phyloP scores from a whole-genome alignment of 2,113 vertebrate genomes.

The Centropristis striata region DNA sequence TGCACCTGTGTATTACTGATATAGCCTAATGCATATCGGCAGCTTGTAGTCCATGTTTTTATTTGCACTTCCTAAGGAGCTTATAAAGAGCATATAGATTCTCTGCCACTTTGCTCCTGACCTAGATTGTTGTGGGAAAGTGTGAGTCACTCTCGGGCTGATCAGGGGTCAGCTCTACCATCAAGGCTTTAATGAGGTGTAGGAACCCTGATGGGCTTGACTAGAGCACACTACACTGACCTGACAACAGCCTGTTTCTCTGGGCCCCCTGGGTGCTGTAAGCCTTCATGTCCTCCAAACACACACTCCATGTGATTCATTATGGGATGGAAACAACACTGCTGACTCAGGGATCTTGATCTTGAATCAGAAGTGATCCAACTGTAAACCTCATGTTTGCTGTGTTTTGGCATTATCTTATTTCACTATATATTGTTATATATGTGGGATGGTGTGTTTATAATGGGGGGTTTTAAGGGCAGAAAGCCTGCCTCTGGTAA shows the following conservation, averaged over 20 bases:
- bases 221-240: conserved; percentile 19
- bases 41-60: too few relatives aligned
- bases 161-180: conserved; percentile 34
- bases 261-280: not conserved
- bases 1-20: too few relatives aligned
- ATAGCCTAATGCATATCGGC: too few relatives aligned
- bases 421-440: too few relatives aligned
- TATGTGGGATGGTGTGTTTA: not conserved
- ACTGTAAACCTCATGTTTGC: too few relatives aligned
- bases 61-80: too few relatives aligned
- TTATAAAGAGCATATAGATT: too few relatives aligned
- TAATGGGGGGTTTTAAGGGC: not conserved
- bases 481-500: not conserved
- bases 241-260: conserved; percentile 16
- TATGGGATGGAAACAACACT: conserved; percentile 15
- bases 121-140: conserved; percentile 33
- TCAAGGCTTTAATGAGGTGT: conserved; percentile 49
- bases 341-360: not conserved
- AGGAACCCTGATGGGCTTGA: conserved; percentile 10
- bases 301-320: conserved; percentile 3
- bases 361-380: not conserved
- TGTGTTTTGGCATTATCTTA: too few relatives aligned
- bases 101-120: conserved; percentile 14
- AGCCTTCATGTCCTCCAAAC: conserved; percentile 11
- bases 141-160: conserved; percentile 31